Percentiles rank a stretch among this genome's conserved stretches.
phyloP scores from a whole-genome alignment of 2,888 invertebrate species.

The Isoperla grammatica region DNA sequence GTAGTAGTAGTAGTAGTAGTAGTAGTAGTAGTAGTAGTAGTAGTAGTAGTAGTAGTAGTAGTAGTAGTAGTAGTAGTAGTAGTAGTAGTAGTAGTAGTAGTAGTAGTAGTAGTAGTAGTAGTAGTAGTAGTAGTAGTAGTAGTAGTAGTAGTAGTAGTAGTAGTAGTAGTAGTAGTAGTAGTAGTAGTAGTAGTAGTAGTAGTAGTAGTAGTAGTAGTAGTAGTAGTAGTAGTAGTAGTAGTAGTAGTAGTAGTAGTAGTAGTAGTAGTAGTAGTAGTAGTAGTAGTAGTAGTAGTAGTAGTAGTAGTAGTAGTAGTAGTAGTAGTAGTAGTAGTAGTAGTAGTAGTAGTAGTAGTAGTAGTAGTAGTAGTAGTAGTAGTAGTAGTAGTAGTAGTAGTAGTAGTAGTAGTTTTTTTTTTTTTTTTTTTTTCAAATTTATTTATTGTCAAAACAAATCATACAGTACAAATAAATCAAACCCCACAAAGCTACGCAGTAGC shows the following conservation, averaged over 20 bases:
- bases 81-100: conserved; percentile 10
- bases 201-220: conserved; percentile 12
- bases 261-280: conserved; percentile 9
- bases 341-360: conserved; percentile 10
- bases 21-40: conserved; percentile 9
- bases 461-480: no score
- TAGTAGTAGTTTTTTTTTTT: no score
- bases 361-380: conserved; percentile 10
- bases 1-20: conserved; percentile 10
- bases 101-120: conserved; percentile 12
- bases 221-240: conserved; percentile 10
- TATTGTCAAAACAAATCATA: no score
- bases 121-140: conserved; percentile 10
- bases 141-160: conserved; percentile 9
- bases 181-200: conserved; percentile 12
- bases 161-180: conserved; percentile 10
- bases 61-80: conserved; percentile 10
- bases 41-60: conserved; percentile 10
- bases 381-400: conserved; percentile 10
- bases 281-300: conserved; percentile 10
- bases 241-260: conserved; percentile 12
- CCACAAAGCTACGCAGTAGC: no score
- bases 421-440: no score
- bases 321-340: conserved; percentile 10
- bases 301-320: conserved; percentile 10